phyloP scores from a whole-genome alignment of 2,888 invertebrate genomes.

The Xylota sylvarum region DNA sequence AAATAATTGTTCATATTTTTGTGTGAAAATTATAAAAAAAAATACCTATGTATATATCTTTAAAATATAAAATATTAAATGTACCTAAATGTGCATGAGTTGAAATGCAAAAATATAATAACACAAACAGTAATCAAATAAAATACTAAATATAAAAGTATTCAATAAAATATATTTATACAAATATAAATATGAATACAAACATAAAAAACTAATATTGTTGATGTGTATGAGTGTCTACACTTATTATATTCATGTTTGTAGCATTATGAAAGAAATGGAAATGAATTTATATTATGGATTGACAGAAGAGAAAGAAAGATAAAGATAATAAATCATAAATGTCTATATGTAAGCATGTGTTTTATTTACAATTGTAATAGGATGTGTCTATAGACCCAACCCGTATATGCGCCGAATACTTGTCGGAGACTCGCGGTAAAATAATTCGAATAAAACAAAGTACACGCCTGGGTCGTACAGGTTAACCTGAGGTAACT shows the following conservation, averaged over 20 bases:
- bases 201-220: conserved; percentile 55
- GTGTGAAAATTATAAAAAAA: conserved; percentile 35
- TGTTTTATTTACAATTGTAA: conserved; percentile 34
- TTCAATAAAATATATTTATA: conserved; percentile 36
- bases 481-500: too few relatives aligned
- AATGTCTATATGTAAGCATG: conserved; percentile 61
- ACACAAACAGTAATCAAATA: conserved; percentile 76
- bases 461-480: too few relatives aligned
- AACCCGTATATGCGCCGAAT: too few relatives aligned
- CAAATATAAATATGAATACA: conserved; percentile 36
- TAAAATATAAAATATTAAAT: conserved; percentile 68
- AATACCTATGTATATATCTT: conserved; percentile 64
- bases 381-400: too few relatives aligned
- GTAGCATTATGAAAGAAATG: conserved; percentile 46
- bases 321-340: conserved; percentile 68
- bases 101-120: conserved; percentile 37
- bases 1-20: conserved; percentile 78
- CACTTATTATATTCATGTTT: conserved; percentile 65
- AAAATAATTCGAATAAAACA: too few relatives aligned
- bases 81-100: conserved; percentile 64
- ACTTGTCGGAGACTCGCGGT: too few relatives aligned
- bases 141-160: conserved; percentile 69
- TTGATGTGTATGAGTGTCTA: conserved; percentile 61
- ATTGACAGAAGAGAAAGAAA: conserved; percentile 15
- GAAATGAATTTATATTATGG: conserved; percentile 26